Base-by-base conservation (phyloP, 2,113 vertebrate genomes). In the Gambusia holbrooki region DNA sequence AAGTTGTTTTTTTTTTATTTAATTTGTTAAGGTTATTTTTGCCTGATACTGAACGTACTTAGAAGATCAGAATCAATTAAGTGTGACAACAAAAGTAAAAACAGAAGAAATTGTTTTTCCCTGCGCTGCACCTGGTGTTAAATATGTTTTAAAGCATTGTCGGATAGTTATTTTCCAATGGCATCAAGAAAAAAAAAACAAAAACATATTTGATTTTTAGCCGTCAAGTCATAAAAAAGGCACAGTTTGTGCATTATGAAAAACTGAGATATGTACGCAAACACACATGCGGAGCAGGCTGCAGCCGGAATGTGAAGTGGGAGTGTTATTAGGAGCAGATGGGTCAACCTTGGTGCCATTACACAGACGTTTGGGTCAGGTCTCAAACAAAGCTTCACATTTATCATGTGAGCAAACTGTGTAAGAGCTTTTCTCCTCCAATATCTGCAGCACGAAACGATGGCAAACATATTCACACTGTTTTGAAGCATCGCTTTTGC, bases 321-420 rank as follows among this genome's bases (percentile, higher is more conserved):
- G 76, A 72, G 74, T 71, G 68, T 90, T 85, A 91, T 87, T 79
- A 54, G 76, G 77, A 90, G 89, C 88, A 89, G 91, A 91, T 90
- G 89, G 73, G 65, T 77, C 69, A 22, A 54, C 1, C 15, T 76
- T 71, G 1, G 68, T 67, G 69, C 67, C 74, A 80, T 77, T 81
- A 67, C 48, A 6, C 42, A 60, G 66, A 71, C 64, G 65, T 10
- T 77, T 33, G 62, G 73, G 68, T 85, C 70, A 77, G 22, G 3
- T 66, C 76, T 60, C 27, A 62, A 27, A 7, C 37, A 37, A 17
- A 79, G 37, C 48, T 74, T 45, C 14, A 65, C 9, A 77, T 84
- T 45, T 15, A 73, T 85, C 30, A 62, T 28, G 42, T 5, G 64
- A 76, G 74, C 76, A 63, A 88, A 76, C 32, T 25, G 25, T 19